Evolutionary conservation across 1,140 invertebrate species (phyloP).

Genomic region (Aphaenogaster floridana): DNA sequence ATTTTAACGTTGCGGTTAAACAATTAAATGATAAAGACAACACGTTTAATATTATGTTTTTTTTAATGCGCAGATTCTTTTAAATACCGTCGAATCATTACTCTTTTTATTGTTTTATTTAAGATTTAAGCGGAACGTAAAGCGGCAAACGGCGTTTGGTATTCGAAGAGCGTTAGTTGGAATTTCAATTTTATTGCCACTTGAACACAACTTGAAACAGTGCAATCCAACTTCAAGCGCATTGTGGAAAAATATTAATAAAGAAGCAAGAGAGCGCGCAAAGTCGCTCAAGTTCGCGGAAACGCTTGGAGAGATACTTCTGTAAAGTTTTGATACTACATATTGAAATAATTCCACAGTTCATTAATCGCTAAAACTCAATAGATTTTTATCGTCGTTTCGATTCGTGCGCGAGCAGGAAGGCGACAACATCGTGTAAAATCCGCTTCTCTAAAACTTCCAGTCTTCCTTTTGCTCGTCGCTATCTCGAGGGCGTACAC

Average conservation of each 20-base stretch:
- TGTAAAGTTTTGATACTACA: background rate
- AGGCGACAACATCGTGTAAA: background rate
- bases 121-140: background rate
- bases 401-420: background rate
- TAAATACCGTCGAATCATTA: background rate
- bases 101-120: background rate
- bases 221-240: background rate
- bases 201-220: constrained; percentile 30
- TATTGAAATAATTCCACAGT: constrained; percentile 1
- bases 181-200: constrained; percentile 32
- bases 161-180: background rate
- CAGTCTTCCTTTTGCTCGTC: constrained; percentile 72
- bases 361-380: background rate
- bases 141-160: background rate
- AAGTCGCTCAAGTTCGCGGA: background rate
- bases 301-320: background rate
- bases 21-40: background rate
- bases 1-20: background rate
- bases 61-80: background rate
- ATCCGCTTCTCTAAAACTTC: constrained; percentile 37
- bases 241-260: constrained; percentile 18
- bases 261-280: background rate
- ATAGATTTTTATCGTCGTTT: background rate
- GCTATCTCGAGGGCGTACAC: constrained; percentile 64
- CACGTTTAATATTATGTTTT: background rate